Evolutionary conservation across 2,113 vertebrate genomes (phyloP), one percentile per base, ranked within the genome.

Genomic region (Tupaia tana): DNA sequence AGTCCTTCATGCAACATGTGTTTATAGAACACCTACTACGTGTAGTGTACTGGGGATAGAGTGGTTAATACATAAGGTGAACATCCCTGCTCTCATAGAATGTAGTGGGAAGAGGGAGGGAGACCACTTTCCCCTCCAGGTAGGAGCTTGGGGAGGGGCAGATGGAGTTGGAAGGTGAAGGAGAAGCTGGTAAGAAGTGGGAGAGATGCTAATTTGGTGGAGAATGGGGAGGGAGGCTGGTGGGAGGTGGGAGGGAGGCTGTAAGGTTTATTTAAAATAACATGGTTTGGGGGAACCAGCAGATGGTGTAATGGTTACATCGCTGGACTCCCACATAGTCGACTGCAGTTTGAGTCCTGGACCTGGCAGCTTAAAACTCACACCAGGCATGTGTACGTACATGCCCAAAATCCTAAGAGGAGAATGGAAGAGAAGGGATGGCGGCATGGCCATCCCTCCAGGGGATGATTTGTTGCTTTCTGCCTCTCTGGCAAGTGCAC

Each of bases 1-100:
- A 75, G 16, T 19, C 9, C 0, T 4, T 24, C 2, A 0, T 7
- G 7, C 27, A 34, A 61, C 1, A 0, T 27, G 54, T 24, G 27
- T 58, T 96, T 84, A 77, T 12, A 66, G 89, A 91, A 58, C 25
- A 61, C 22, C 29, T 90, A 63, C 31, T 87, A 4, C 27, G 31
- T 64, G 1, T 52, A 29, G 61, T n/a, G 24, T 34, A 14, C 9
- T 11, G 4, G 66, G 34, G 78, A 20, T 1, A 25, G 0, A 10
- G 34, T 22, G n/a, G 24, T 82, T 54, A 77, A 27, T 24, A 59
- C 67, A 66, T 19, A 52, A 86, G 15, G 58, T 12, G 6, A 10
- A 22, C 22, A 18, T 86, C 77, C 10, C 56, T 64, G 34, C 1
- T 56, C 2, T 25, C n/a, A 9, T 2, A 10, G 29, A 9, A 27